Percentiles rank a stretch among this genome's conserved stretches.
Evolutionary conservation across 2,113 vertebrate genomes (phyloP).

Genomic region (Oreochromis spilurus): DNA sequence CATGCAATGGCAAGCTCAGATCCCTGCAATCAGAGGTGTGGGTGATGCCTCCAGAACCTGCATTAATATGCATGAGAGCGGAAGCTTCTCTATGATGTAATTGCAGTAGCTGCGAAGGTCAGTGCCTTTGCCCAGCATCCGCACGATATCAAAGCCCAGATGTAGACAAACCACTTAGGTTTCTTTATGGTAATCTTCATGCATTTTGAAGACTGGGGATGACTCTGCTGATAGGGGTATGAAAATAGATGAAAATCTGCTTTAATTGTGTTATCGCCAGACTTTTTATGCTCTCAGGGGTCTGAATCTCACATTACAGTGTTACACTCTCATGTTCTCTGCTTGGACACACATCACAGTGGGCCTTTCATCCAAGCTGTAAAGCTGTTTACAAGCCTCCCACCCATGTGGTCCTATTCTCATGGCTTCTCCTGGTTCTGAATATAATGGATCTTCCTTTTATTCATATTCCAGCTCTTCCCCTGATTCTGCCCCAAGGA

Average conservation of each 20-base stretch:
- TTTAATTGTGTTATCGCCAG: constrained; percentile 30
- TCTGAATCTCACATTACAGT: constrained; percentile 12
- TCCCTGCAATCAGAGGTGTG: constrained; percentile 68
- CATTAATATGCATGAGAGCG: constrained; percentile 71
- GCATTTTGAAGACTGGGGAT: constrained; percentile 24
- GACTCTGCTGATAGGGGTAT: background rate
- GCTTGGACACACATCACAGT: constrained; percentile 43
- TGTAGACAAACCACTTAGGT: constrained; percentile 25
- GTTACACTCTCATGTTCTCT: constrained; percentile 17
- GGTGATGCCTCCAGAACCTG: constrained; percentile 55
- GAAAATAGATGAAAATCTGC: constrained; percentile 37
- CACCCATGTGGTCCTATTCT: constrained; percentile 30
- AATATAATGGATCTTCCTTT: constrained; percentile 37
- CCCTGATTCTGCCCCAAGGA: constrained; percentile 26
- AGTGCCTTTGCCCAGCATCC: constrained; percentile 35
- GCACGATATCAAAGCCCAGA: constrained; percentile 46
- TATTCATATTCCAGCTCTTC: constrained; percentile 34
- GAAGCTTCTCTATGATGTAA: constrained; percentile 71
- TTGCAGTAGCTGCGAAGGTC: constrained; percentile 61
- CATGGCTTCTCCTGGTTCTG: constrained; percentile 7
- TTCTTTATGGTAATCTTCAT: constrained; percentile 23
- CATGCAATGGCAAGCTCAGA: constrained; percentile 63
- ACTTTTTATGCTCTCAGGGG: constrained; percentile 25
- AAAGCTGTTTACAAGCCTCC: constrained; percentile 42
- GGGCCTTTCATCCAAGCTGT: constrained; percentile 42